Evolutionary conservation across 2,113 vertebrate species (phyloP), one percentile per base, ranked within the genome.

Genomic region (Rhea pennata): DNA sequence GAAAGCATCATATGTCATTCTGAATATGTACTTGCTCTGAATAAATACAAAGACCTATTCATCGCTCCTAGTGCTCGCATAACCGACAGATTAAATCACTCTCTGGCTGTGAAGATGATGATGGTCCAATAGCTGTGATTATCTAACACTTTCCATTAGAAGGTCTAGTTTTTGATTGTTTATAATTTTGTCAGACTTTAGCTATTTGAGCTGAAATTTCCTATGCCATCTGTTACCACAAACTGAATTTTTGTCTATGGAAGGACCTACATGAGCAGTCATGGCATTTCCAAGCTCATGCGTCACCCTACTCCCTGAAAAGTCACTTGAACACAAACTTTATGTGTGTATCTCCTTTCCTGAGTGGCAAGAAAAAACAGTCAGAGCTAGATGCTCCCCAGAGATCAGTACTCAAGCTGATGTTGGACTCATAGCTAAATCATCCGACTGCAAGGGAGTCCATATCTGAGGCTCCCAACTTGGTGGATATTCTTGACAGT

Each of bases 11-110:
- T 93, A 59, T 77, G 85, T 74, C 64, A 84, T 82, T 86, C 90
- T 84, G 87, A 36, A 64, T 83, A 87, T 2, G 1, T 83, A 54
- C 65, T 94, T 80, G 64, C 84, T 93, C 54, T 86, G 88, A 92
- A 84, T 86, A 72, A 90, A 80, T 79, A 97, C 84, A 96, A 96
- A 93, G 93, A 54, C 27, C 75, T 88, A 93, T 96, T 97, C 90
- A 97, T 94, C 76, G 67, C 31, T 88, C 56, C 65, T 15, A 59
- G 39, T 74, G 46, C 61, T 93, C 94, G 69, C 92, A 94, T 95
- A 96, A 90, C 85, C 78, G 90, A 88, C 90, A 96, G 92, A 96
- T 96, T 90, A 93, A 93, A 95, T 94, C 92, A 96, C 31, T 86
- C 29, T 54, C 88, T 84, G 88, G 79, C 85, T 88, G 61, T 77